Evolutionary conservation across 2,797 vertebrate genomes (phyloP), one percentile per base, ranked within the genome.

Genomic region (Decapterus maruadsi): DNA sequence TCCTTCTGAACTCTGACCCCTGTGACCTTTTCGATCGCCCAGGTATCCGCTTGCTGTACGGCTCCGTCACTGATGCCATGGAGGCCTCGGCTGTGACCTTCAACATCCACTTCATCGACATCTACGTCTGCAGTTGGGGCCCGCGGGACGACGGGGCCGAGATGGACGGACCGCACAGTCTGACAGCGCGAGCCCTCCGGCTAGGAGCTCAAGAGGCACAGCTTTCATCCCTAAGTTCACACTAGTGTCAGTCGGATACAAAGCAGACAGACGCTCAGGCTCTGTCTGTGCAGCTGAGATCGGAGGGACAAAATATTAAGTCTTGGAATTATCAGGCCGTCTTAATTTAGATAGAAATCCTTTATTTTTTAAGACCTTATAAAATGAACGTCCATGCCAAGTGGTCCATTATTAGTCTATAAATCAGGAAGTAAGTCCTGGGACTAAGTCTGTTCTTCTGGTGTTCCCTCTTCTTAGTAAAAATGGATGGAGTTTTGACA

Each of bases 61-160:
- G 86, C 19, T 6, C 59, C 9, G 87, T 94, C 89, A 92, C 90
- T 0, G 92, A 94, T 68, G 88, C 90, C 80, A 91, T 92, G 89
- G 91, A 94, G 74, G 93, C 91, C 77, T 68, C 89, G 4, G 88
- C 93, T 16, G 91, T 95, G 77, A 94, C 89, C 84, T 94, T 90
- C 85, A 94, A 92, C 89, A 86, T 86, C 48, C 74, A 89, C 82
- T 87, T 93, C 78, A 92, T 95, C 55, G 80, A 93, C 85, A 83
- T 95, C 86, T 95, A 92, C 61, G 89, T 90, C 63, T 92, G 89
- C 87, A 92, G 89, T 31, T 92, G 92, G 90, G 91, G 91, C 79
- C 92, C 92, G 0, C 80, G 62, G 78, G 93, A 94, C 64, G 9
- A 91, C 40, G 90, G 91, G 12, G 85, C 84, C 2, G 78, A 86